A percentile compares a stretch with the other conserved stretches of the same genome.
These are phyloP conservation scores for Daboia siamensis DNA, from an alignment of 2,113 vertebrate species.

Conservation along the genomic window DNA sequence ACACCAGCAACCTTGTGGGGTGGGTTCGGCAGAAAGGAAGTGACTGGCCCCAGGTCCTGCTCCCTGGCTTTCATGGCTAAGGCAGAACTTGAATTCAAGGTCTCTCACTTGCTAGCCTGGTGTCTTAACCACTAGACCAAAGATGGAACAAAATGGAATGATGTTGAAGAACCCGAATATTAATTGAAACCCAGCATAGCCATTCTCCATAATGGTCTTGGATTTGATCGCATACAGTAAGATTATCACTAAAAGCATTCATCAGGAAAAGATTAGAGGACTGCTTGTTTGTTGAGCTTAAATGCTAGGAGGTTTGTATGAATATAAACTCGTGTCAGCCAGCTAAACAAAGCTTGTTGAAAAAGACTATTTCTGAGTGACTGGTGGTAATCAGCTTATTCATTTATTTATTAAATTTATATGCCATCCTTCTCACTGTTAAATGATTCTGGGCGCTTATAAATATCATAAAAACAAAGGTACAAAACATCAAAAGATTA, in stretches of 20 bases:
- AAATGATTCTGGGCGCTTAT: too few relatives aligned
- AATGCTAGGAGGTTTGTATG: neutral
- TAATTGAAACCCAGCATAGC: neutral
- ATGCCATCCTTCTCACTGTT: too few relatives aligned
- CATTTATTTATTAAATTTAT: neutral
- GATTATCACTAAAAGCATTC: neutral
- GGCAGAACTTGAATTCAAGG: neutral
- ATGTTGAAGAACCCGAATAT: neutral
- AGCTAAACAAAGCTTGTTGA: rapidly evolving
- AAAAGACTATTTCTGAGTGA: constrained; percentile 3
- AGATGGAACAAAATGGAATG: neutral
- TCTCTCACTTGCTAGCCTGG: neutral
- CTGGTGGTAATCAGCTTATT: neutral
- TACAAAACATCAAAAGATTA: too few relatives aligned
- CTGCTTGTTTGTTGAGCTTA: neutral
- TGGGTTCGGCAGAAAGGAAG: neutral
- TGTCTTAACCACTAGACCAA: neutral
- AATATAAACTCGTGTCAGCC: neutral
- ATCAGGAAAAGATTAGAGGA: neutral
- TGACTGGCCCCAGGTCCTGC: neutral
- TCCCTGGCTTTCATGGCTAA: neutral
- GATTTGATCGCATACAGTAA: neutral
- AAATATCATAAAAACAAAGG: too few relatives aligned
- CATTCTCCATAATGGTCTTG: neutral
- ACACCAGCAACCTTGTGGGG: neutral